Evolutionary conservation across 2,113 vertebrate genomes (phyloP).

Genomic region (Toxostoma redivivum): DNA sequence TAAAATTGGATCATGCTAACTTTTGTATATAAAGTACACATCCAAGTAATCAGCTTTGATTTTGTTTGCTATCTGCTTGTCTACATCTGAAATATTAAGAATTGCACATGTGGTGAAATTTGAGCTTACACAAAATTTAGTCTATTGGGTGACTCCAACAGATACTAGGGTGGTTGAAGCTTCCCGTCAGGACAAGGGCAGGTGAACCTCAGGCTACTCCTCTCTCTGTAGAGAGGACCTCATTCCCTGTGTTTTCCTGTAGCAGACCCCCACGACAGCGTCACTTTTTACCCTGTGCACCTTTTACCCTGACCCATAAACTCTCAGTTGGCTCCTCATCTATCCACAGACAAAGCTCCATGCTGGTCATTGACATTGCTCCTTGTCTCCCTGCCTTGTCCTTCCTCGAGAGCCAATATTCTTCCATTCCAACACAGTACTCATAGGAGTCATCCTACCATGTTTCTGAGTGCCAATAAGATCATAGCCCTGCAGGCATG

Average conservation of each 20-base stretch:
- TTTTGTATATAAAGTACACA: background rate
- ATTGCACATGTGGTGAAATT: background rate
- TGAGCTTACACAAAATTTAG: background rate
- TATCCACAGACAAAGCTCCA: background rate
- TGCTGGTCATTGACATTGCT: accelerated
- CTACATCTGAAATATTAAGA: background rate
- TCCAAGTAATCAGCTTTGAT: background rate
- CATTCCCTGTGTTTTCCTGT: background rate
- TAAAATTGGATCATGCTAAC: background rate
- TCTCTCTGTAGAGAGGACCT: background rate
- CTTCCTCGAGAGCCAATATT: background rate
- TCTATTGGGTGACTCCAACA: background rate
- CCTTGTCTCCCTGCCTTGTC: background rate
- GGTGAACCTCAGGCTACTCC: background rate
- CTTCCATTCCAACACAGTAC: background rate
- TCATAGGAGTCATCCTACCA: background rate
- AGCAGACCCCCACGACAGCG: accelerated
- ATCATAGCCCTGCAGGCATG: background rate
- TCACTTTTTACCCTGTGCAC: no score
- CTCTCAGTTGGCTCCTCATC: accelerated
- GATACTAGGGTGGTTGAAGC: background rate
- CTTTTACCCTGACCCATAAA: background rate
- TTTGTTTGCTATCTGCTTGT: background rate
- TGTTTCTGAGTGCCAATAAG: background rate
- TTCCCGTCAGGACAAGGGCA: background rate